Base-by-base conservation (phyloP, 2,113 vertebrate species). In the Semicossyphus pulcher region DNA sequence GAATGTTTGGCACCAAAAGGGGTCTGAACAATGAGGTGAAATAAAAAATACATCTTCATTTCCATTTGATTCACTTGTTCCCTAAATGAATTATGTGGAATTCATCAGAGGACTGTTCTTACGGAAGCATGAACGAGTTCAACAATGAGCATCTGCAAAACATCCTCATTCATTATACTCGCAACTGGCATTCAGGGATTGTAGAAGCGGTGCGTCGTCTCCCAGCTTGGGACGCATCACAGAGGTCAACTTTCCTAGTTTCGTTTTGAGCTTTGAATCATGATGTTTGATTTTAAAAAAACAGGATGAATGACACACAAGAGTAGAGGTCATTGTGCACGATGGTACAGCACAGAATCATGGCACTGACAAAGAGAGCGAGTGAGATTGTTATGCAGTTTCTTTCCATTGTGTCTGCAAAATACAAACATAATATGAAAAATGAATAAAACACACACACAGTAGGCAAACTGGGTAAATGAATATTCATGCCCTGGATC, bases 401-500 rank as follows among this genome's bases (percentile, higher is more conserved):
- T 78, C 3, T 36, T 5, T 31, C 25, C 26, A 63, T 80, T 80
- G 26, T 83, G 52, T 80, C 52, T 76, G 69, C 41, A 77, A 72
- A 88, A 73, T 58, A 69, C 52, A 69, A 76, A 65, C 37, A 70
- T 36, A 68, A 83, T 71, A 67, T 81, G 61, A 80, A 74, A 76
- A 81, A 85, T 83, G 51, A 86, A 79, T 86, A 81, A 84, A 88
- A 87, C 25, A 86, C 76, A 77, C 76, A 80, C 31, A 51, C 11
- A 8, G 64, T 28, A 41, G 41, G 48, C 81, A 80, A 82, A 78
- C 70, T 81, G 57, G 41, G 76, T 69, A 73, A 80, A 88, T 91
- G 81, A 89, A 89, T 91, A 92, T 90, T 89, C 90, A 92, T 89
- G 72, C 42, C 42, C 52, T 80, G 73, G 68, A 84, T 87, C 16